Evolutionary conservation across 1,140 invertebrate species (phyloP).

Genomic region (Camponotus vicinus): DNA sequence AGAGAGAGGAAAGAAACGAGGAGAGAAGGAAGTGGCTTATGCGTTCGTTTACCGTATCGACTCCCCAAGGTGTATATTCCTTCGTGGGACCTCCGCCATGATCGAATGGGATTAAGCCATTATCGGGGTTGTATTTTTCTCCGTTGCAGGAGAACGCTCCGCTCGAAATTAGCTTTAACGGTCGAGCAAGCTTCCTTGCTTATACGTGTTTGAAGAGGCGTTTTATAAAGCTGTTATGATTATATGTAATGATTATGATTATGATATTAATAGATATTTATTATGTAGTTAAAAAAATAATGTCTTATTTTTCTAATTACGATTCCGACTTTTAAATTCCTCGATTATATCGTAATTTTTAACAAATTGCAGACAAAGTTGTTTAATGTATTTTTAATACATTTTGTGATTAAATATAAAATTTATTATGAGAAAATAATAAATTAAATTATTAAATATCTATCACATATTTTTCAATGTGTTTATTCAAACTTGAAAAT

Average conservation of each 20-base stretch:
- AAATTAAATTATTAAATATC: no score
- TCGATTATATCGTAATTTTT: no score
- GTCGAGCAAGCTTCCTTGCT: background rate
- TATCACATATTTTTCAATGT: no score
- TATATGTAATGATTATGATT: background rate
- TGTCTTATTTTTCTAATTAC: no score
- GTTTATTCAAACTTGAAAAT: no score
- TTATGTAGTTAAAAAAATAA: background rate
- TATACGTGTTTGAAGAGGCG: background rate
- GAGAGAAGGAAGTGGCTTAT: constrained; percentile 12
- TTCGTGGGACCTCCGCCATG: constrained; percentile 2
- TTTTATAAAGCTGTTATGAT: no score
- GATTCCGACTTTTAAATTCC: no score
- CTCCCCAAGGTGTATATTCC: constrained; percentile 32
- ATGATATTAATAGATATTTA: background rate
- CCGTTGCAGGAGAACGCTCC: background rate
- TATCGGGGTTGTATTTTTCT: constrained; percentile 40
- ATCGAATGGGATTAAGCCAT: constrained; percentile 57
- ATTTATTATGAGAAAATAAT: no score
- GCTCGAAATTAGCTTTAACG: constrained; percentile 39
- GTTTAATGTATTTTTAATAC: no score
- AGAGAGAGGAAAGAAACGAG: background rate
- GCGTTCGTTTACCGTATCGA: constrained; percentile 1
- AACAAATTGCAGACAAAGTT: no score
- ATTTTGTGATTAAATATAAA: no score